Evolutionary conservation across 1,140 invertebrate species (phyloP), one percentile per base, ranked within the genome.

Genomic region (Paracyclopina nana): DNA sequence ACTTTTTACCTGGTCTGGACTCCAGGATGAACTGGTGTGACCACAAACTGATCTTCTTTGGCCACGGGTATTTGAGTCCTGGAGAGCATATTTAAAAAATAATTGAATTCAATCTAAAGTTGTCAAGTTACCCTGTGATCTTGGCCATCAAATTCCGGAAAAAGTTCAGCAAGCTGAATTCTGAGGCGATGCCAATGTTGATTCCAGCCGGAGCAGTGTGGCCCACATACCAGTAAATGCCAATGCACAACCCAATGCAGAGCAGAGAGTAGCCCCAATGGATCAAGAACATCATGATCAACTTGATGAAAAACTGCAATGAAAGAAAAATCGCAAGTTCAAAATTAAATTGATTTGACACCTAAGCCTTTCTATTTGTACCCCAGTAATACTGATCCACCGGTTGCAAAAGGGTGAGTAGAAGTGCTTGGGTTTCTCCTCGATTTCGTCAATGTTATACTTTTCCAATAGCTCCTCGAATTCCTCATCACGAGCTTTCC

Each of bases 191-290:
- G 55, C 88, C 90, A 16, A 87, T 85, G 62, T 86, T 87, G 6
- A 90, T 82, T 4, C 87, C 86, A 4, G 90, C 87, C n/a, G n/a
- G n/a, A 68, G 88, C 94, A 5, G 83, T 82, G 31, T 82, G 79
- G 9, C 86, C 85, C 50, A 95, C 85, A 61, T 95, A 94, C 57
- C 87, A 74, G 77, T 86, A 94, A 38, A 94, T 72, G 24, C 87
- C 64, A 61, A 86, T 78, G 52, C 87, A 74, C 6, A 79, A 76
- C 4, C 74, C 66, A 42, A 92, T 70, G 62, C 82, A 83, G 18
- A 77, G 75, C 22, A 90, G 61, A 26, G 87, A 83, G 64, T 91
- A 92, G 26, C 76, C 74, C 83, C 86, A 94, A 60, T 92, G 78
- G 4, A 94, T 86, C 49, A 87, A 67, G 60, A 94, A 76, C 83